Base-by-base conservation (phyloP, 2,797 vertebrate species). In the Neosilurus hyrtlii region DNA sequence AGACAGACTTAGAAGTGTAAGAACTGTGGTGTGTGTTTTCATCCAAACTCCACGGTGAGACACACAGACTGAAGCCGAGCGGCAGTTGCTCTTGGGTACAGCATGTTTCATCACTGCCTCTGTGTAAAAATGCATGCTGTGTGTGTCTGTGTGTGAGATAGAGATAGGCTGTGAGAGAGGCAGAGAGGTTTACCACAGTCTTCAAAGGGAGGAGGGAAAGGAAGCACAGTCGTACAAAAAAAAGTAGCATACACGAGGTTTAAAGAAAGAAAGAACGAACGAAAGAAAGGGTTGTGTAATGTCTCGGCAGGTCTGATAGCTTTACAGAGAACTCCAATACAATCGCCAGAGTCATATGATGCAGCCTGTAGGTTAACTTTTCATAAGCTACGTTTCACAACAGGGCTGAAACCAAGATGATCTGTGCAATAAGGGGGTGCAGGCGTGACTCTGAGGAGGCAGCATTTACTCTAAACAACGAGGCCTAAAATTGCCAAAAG, bases 161-260 rank as follows among this genome's bases (percentile, higher is more conserved):
- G n/a, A 26, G n/a, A 26, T 0, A 12, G n/a, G 10, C 9, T 22
- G 11, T n/a, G 26, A n/a, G 65, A 52, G 24, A 51, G 26, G 12
- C 20, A 30, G 59, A 80, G 84, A 79, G 79, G 85, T 86, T 86
- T 83, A 88, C 87, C 87, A 79, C 87, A 84, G 11, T 59, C 43
- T 56, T 77, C 35, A 75, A 61, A 49, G 4, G 24, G 78, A 78
- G 24, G 86, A 85, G 66, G 83, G 76, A 77, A 62, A 82, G 66
- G 79, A 52, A 72, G 67, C 72, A 51, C 30, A 76, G 37, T n/a
- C 18, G 66, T 70, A 77, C n/a, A 70, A 24, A 51, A 51, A 16
- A 82, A 43, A 66, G 63, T 63, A 51, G 70, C 63, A 52, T 37
- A 63, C 2, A 22, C 51, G 15, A 43, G 43, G 35, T 15, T 52